Base-by-base conservation (phyloP, 2,797 vertebrate genomes). In the Eupleurogrammus muticus region DNA sequence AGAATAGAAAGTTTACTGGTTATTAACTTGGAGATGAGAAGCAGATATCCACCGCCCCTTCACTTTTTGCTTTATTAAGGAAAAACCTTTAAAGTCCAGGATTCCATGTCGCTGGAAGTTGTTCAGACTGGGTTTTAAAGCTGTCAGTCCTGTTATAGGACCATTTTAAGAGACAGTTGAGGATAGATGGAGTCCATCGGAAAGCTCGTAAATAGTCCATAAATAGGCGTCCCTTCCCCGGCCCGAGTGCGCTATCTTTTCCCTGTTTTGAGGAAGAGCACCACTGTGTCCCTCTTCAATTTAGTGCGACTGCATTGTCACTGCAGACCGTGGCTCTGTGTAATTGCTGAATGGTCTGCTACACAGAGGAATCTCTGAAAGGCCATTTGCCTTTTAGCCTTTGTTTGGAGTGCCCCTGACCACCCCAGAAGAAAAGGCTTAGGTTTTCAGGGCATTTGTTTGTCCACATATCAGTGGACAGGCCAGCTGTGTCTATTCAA, bases 1-100 rank as follows among this genome's bases (percentile, higher is more conserved):
- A 93, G 93, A 93, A 93, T 91, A 92, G 88, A 93, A 95, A 92
- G 95, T 95, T 96, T 94, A 95, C 95, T 95, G 95, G 93, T 94
- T 95, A 94, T 95, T 95, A 94, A 94, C 94, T 89, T 94, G 90
- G 93, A 95, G 95, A 96, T 96, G 95, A 93, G 95, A 95, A 96
- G 94, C 95, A 96, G 94, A 96, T 97, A 95, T 95, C 94, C 12
- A 24, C 59, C 56, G 91, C 89, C 90, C 89, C 91, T 92, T 92
- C 64, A 51, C 61, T 51, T 58, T 65, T 57, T 54, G 55, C 44
- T 79, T 82, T 44, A 53, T 66, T 52, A 20, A 78, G 78, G 62
- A 60, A 75, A 81, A 82, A 61, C 19, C 38, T 77, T 66, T 73
- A 38, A 83, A 85, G 60, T 72, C 24, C 46, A 50, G 50, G 38